A percentile compares a stretch with the other conserved stretches of the same genome.
Evolutionary conservation across 1,140 invertebrate genomes (phyloP).

Genomic region (Thaumetopoea pityocampa): DNA sequence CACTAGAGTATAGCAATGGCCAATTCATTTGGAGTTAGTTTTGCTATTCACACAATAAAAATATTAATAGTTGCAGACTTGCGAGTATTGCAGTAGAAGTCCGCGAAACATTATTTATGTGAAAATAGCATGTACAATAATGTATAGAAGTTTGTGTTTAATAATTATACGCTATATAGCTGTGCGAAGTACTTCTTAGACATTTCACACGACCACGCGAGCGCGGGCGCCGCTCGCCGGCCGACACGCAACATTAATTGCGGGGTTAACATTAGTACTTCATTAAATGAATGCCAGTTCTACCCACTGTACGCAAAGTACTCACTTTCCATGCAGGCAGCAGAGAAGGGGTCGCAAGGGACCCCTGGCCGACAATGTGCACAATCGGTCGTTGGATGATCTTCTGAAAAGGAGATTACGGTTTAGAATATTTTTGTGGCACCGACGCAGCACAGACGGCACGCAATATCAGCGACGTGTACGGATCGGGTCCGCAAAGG

Average conservation of each 20-base stretch:
- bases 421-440: no score
- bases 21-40: slow-evolving; percentile 73
- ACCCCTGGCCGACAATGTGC: slow-evolving; percentile 85
- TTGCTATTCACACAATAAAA: slow-evolving; percentile 62
- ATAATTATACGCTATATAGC: not conserved
- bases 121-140: slow-evolving; percentile 26
- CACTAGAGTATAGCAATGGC: slow-evolving; percentile 66
- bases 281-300: slow-evolving; percentile 2
- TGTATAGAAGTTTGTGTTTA: slow-evolving; percentile 17
- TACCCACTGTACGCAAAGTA: slow-evolving; percentile 32
- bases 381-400: slow-evolving; percentile 71
- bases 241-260: no score
- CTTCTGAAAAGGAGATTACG: slow-evolving; percentile 28
- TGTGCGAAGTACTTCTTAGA: no score
- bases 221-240: no score
- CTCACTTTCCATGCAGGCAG: slow-evolving; percentile 88
- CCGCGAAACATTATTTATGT: slow-evolving; percentile 37
- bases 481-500: no score
- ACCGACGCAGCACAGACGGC: no score
- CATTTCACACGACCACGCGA: no score
- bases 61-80: slow-evolving; percentile 48
- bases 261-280: slow-evolving; percentile 28
- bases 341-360: slow-evolving; percentile 83
- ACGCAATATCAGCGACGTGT: no score
- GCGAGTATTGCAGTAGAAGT: slow-evolving; percentile 56